Percentiles rank a stretch among this genome's conserved stretches.
These are phyloP conservation scores for Thamnaconus septentrionalis DNA, from an alignment of 2,113 vertebrate genomes.

Conservation along the genomic window DNA sequence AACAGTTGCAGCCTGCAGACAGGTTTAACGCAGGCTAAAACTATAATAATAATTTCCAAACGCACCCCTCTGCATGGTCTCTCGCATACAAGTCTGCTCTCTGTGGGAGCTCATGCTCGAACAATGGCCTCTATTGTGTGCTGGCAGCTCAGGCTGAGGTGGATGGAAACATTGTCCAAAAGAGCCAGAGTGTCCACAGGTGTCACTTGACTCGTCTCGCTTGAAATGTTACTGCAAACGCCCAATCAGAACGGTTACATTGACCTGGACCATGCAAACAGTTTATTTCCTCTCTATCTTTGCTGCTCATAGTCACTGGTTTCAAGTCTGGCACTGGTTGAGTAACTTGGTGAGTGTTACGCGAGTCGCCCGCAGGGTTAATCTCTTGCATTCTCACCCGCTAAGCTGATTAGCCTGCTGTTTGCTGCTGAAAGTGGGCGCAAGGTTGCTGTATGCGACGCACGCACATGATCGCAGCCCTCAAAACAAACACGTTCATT, in stretches of 20 bases:
- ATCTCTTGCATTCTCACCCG: constrained; percentile 55
- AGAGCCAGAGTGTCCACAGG: background rate
- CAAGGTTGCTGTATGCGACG: constrained; percentile 11
- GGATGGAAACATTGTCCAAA: constrained; percentile 18
- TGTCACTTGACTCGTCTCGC: background rate
- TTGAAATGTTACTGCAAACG: background rate
- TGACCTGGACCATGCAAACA: background rate
- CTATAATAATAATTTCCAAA: constrained; percentile 34
- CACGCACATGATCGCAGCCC: background rate
- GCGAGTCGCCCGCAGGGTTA: constrained; percentile 35
- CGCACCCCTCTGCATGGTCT: background rate
- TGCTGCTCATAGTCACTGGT: background rate
- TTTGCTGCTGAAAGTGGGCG: constrained; percentile 31
- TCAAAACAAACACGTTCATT: background rate
- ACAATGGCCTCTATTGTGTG: constrained; percentile 46
- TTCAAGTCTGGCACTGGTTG: background rate
- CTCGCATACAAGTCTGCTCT: constrained; percentile 15
- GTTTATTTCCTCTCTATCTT: background rate
- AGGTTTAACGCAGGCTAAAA: constrained; percentile 37
- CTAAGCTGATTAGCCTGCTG: constrained; percentile 63
- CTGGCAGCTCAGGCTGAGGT: constrained; percentile 12
- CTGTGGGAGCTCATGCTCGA: constrained; percentile 14
- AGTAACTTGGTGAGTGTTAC: constrained; percentile 5
- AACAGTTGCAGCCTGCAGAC: background rate
- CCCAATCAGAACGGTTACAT: background rate